These are phyloP conservation scores for Pachypeltis micranthus DNA, from an alignment of 1,140 invertebrate genomes.

Conservation along the genomic window DNA sequence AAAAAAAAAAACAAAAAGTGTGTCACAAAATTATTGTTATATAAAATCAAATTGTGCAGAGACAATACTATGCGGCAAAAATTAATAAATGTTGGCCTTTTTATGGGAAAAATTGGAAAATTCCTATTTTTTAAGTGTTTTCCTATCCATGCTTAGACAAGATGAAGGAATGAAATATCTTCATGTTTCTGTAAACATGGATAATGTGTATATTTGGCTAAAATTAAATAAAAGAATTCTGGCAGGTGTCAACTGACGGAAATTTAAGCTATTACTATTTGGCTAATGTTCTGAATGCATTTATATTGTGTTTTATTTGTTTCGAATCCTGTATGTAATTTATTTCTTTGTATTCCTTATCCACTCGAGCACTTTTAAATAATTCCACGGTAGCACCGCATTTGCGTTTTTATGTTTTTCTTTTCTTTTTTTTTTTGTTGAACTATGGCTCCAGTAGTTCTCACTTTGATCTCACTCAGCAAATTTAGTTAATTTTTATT, in stretches of 20 bases:
- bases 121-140: slow-evolving; percentile 18
- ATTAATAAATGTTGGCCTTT: slow-evolving; percentile 17
- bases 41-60: slow-evolving; percentile 21
- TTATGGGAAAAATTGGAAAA: slow-evolving; percentile 14
- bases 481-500: slow-evolving; percentile 17
- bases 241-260: background rate
- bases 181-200: slow-evolving; percentile 13
- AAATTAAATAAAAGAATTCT: background rate
- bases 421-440: too few relatives aligned
- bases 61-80: slow-evolving; percentile 20
- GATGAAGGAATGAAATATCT: background rate
- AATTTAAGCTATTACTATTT: background rate
- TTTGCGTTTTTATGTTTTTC: slow-evolving; percentile 10
- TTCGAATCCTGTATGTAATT: slow-evolving; percentile 10
- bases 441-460: slow-evolving; percentile 16
- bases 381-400: slow-evolving; percentile 13
- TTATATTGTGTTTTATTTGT: slow-evolving; percentile 13
- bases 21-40: slow-evolving; percentile 19
- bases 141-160: background rate
- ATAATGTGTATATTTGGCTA: slow-evolving; percentile 1
- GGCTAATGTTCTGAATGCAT: background rate
- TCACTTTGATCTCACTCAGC: slow-evolving; percentile 21
- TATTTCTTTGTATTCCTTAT: background rate
- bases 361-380: background rate
- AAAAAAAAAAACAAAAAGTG: slow-evolving; percentile 12